These are phyloP conservation scores for Falcaria lacertinaria DNA, from an alignment of 2,888 invertebrate species.

Conservation along the genomic window DNA sequence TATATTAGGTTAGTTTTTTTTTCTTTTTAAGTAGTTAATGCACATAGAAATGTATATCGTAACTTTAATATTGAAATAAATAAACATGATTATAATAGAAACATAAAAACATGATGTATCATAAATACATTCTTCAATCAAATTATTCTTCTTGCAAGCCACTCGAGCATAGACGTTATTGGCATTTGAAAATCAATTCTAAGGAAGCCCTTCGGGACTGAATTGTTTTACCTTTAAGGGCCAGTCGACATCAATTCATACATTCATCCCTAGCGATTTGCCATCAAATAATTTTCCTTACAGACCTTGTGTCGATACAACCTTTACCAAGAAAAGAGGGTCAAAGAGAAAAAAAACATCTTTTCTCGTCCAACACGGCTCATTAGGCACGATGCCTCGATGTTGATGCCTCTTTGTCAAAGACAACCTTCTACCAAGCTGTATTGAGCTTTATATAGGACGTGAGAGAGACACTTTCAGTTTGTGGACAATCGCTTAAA, in stretches of 20 bases:
- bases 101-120: too few species aligned
- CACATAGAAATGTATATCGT: too few species aligned
- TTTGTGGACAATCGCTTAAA: conserved; percentile 13
- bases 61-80: too few species aligned
- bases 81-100: too few species aligned
- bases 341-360: conserved; percentile 26
- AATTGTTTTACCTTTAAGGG: conserved; percentile 2
- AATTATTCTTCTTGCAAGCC: too few species aligned
- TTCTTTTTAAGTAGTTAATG: too few species aligned
- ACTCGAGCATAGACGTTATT: background rate
- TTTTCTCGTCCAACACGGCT: conserved; percentile 35
- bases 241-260: conserved; percentile 1
- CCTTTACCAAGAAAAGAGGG: conserved; percentile 29
- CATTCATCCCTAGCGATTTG: conserved; percentile 1
- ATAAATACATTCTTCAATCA: too few species aligned
- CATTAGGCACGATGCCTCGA: conserved; percentile 41
- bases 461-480: conserved; percentile 9
- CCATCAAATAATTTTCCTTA: conserved; percentile 10
- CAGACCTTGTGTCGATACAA: conserved; percentile 32
- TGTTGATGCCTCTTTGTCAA: conserved; percentile 40
- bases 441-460: conserved; percentile 11
- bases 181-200: background rate
- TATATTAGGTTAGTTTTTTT: too few species aligned
- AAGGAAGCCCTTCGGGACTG: background rate
- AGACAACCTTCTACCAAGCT: conserved; percentile 19